Base-by-base conservation (phyloP, 1,140 invertebrate species). In the Cardiocondyla obscurior region DNA sequence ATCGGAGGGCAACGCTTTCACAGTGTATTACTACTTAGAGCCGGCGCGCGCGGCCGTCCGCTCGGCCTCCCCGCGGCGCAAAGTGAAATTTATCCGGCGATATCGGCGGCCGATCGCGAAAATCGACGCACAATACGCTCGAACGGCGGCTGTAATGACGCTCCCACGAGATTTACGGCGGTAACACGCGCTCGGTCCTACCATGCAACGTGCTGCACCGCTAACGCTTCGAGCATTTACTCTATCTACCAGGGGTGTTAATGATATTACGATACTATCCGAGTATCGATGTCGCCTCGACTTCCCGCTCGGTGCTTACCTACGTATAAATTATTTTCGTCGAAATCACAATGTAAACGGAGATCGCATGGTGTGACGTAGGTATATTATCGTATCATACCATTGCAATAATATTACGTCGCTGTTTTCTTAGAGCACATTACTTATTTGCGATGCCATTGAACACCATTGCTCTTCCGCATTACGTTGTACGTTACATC, bases 21-120 rank as follows among this genome's bases (percentile, higher is more conserved):
- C 74, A 65, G 62, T 79, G 65, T 67, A 42, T 79, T 79, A 79
- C 74, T 79, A 69, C 74, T 69, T 77, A 22, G 30, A 33, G 46
- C 33, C 49, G 28, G 14, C 39, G 39, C 39, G 57, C 39, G 72
- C 57, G 33, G 55, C 39, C 39, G 42, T 64, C 60, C 60, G 69
- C 19, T 28, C 60, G 30, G 74, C 74, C 60, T 79, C 74, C 74
- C 74, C 33, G 62, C 62, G 62, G 74, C 74, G 74, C 62, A 79
- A 79, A 79, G 74, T 79, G 74, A 79, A 79, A 79, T 79, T 79
- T 79, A 79, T 79, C 74, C 74, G 74, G 36, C 46, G 62, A 53
- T 79, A 79, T 79, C 74, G 62, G 74, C 62, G 33, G 0, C 62
- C 46, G 74, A 79, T 79, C 74, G 74, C 62, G 74, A 79, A 79